Base-by-base conservation (phyloP, 2,888 invertebrate genomes). In the Linhomoeus sp. region DNA sequence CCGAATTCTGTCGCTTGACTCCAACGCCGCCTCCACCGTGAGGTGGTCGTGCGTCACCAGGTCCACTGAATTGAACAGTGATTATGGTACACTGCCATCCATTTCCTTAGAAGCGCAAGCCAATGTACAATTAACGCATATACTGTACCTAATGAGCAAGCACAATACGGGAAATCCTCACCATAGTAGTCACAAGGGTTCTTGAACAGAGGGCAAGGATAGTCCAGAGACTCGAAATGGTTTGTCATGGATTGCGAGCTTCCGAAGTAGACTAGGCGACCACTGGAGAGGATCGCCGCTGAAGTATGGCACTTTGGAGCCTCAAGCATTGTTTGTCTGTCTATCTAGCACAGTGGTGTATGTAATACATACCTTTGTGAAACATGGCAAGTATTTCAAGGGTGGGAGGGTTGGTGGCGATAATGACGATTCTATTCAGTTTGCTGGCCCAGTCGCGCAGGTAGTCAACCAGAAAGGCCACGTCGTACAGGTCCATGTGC, bases 341-440 rank as follows among this genome's bases (percentile, higher is more conserved):
- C 9, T 33, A 9, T 33, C 33, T 33, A 33, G 33, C 33, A 33
- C 9, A 15, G 15, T 12, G 15, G 33, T 33, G n/a, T n/a, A n/a
- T 33, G 9, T 33, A 33, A 12, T 33, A 33, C 33, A 33, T 33
- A 65, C 64, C 55, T 70, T 81, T 77, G 0, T 81, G 79, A 45
- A 85, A 73, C 88, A 90, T 90, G 26, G 86, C 84, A 53, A 88
- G 79, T 55, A 90, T 87, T 68, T 90, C 88, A 62, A 86, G 86
- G 1, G 87, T 88, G 2, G 88, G 86, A 23, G 90, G 88, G 64
- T 87, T 86, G 29, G 88, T 70, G 0, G 88, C 87, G 70, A 90
- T 75, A 41, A 90, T 77, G 17, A 87, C 84, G 43, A 86, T 80
- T 54, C 85, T 73, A 1, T 81, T 77, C 2, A 17, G 37, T 25